Base-by-base conservation (phyloP, 2,113 vertebrate species). In the Hypocryptadius cinnamomeus region DNA sequence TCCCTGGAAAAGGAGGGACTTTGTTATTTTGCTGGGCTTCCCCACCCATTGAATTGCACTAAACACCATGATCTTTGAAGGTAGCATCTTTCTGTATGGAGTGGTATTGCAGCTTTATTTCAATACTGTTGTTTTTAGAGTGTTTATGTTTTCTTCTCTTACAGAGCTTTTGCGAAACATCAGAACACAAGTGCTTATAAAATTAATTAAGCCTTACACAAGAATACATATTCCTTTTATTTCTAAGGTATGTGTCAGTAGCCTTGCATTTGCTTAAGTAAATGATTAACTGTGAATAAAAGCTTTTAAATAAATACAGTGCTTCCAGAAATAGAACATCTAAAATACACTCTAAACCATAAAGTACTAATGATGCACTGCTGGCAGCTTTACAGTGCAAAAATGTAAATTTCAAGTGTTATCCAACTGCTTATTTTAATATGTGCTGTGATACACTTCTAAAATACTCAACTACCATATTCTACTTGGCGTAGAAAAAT, bases 221-320 rank as follows among this genome's bases (percentile, higher is more conserved):
- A 99, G 99, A 98, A 99, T 99, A 99, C 99, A 99, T 98, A 99
- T 99, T 98, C 99, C 99, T 94, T 99, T 99, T 97, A 99, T 99
- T 98, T 99, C 99, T 95, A 99, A 99, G 99, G 99, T 99, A 98
- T 50, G 95, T 96, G 57, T 50, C 68, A 72, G 37, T 64, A 51
- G 66, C 79, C 84, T 94, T 95, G 87, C 57, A 54, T 82, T 93
- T 88, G 64, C 50, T 94, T 88, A 92, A 93, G 80, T 87, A 74
- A 79, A 95, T 85, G 10, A 37, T 87, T 95, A 81, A 50, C 95
- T 92, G 65, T 79, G 85, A 91, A 92, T 94, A 59, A 94, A 59
- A 84, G 18, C 37, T 84, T 48, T 82, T 78, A 82, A 90, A 92
- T 85, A 92, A 94, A 93, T 79, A 61, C 33, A 70, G 39, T 40